Base-by-base conservation (phyloP, 2,888 invertebrate genomes). In the Deroplatys truncata region DNA sequence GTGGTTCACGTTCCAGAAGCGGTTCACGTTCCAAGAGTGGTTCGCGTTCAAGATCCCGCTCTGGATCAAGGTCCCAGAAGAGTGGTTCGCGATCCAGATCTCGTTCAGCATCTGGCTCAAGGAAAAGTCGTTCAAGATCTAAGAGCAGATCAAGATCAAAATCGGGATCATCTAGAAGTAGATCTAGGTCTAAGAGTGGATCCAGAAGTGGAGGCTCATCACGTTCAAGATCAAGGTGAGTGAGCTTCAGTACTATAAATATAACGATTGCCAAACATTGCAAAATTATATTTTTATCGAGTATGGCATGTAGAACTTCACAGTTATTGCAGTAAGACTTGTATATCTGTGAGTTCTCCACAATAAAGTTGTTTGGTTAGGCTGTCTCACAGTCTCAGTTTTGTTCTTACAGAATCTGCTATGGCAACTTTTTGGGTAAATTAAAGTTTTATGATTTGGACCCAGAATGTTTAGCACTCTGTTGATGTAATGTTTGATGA, bases 31-130 rank as follows among this genome's bases (percentile, higher is more conserved):
- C 93, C 28, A 90, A 86, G n/a, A 90, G 90, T 49, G 88, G 90
- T 29, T 92, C 92, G n/a, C 84, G 92, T 91, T 91, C 92, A 84
- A 87, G 92, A 91, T 91, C 92, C 4, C 91, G 92, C n/a, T 94
- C 94, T 72, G 91, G 93, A 3, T 93, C 93, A 13, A 91, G 92
- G 86, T 92, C 90, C 16, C 56, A 20, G 56, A 56, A 84, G 56
- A 56, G 91, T 4, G 92, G 92, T 91, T 94, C 94, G n/a, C 92
- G 94, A 72, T 94, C 93, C 8, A 90, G 92, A 4, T 94, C 94
- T 4, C 92, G 92, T 15, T 35, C 94, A 72, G 92, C 93, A 4
- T 93, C 93, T 9, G 91, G 92, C 88, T 92, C 90, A 28, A 90
- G 92, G 43, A 49, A 84, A 49, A 84, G 91, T 3, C 92, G 92